Base-by-base conservation (phyloP, 1,140 invertebrate genomes). In the Achatina immaculata region DNA sequence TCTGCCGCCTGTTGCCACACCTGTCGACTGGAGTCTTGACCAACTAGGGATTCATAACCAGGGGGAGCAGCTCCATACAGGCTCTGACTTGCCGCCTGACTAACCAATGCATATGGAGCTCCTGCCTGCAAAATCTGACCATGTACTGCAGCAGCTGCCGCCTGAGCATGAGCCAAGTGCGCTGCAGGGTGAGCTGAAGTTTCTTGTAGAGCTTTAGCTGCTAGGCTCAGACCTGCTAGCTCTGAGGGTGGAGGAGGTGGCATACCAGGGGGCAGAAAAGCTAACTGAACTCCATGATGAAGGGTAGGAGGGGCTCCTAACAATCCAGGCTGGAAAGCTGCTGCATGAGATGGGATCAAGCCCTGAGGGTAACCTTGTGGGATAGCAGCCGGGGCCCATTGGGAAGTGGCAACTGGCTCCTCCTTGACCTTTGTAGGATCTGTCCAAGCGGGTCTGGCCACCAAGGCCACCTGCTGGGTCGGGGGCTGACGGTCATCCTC, bases 401-500 rank as follows among this genome's bases (percentile, higher is more conserved):
- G 43, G 31, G 73, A 24, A 21, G 28, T 43, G 31, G 58, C 43
- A 45, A 3, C 28, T 28, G 43, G 24, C 43, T 79, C 77, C 43
- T 79, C 77, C 71, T 79, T 79, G 31, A 79, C 31, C 43, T 79
- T 69, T 21, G 28, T 36, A 6, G 28, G 2, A 38, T 79, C 77
- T 36, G 74, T 3, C 65, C 77, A 69, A 43, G 34, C 42, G 2
- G 62, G 42, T 51, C 65, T 34, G 19, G 21, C 42, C 45, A 7
- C 24, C 14, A 62, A 24, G 0, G 43, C 28, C 16, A 36, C 31
- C 38, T 77, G 75, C 24, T 9, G 51, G 1, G 69, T 43, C 19
- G 74, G 36, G 51, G 82, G 75, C 68, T 80, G 80, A 11, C 68
- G 43, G 11, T 84, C 83, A 34, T 82, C 81, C 31, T 84, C 85